These are phyloP conservation scores for Odontophorus gujanensis DNA, from an alignment of 2,113 vertebrate species.

Conservation along the genomic window DNA sequence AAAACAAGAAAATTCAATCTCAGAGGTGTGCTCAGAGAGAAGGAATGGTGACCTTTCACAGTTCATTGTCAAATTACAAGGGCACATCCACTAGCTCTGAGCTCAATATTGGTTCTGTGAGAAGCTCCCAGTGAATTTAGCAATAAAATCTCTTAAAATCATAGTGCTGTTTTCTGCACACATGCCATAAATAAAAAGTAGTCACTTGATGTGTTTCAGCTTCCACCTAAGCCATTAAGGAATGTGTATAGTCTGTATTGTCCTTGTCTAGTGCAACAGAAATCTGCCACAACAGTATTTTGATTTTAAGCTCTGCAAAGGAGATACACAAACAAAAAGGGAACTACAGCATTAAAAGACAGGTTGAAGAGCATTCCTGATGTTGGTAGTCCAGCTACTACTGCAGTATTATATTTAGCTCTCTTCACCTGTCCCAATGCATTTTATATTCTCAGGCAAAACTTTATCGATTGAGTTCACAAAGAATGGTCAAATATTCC, in stretches of 20 bases:
- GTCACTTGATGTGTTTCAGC: background rate
- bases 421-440: background rate
- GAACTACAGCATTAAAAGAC: background rate
- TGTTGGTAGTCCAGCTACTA: background rate
- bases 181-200: background rate
- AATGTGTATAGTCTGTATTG: background rate
- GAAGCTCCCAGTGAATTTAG: background rate
- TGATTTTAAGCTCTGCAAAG: background rate
- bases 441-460: background rate
- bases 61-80: background rate
- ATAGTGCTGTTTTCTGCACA: background rate
- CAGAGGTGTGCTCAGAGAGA: background rate
- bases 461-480: background rate
- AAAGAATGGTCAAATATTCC: background rate
- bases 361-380: background rate
- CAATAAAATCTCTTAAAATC: background rate
- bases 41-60: background rate
- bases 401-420: background rate
- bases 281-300: background rate
- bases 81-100: background rate
- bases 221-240: background rate
- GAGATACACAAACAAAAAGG: background rate
- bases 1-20: background rate
- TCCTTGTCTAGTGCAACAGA: background rate
- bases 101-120: background rate